phyloP scores from a whole-genome alignment of 1,140 invertebrate species.

The Macrobrachium rosenbergii region DNA sequence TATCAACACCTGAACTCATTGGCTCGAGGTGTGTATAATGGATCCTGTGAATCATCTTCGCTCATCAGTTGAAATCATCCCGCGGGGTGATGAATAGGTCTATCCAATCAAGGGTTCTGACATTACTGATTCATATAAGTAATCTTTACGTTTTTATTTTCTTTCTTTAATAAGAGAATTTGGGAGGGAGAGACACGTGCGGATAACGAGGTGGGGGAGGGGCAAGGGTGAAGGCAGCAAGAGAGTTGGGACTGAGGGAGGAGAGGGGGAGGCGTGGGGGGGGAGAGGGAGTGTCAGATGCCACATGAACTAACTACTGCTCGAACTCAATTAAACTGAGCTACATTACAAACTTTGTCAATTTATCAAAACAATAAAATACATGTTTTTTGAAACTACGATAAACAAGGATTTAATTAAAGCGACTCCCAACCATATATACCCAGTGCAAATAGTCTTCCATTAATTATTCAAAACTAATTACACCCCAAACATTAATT shows the following conservation, averaged over 20 bases:
- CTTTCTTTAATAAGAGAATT: conserved; percentile 44
- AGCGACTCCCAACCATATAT: neutral
- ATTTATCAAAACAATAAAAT: conserved; percentile 39
- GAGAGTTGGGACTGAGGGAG: neutral
- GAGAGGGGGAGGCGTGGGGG: neutral
- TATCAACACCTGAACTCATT: too few species aligned
- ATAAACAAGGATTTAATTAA: conserved; percentile 49
- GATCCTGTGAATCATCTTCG: too few species aligned
- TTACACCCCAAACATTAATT: conserved; percentile 56
- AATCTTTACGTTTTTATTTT: conserved; percentile 21
- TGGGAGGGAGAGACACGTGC: neutral
- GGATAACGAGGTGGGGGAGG: neutral
- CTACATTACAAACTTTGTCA: conserved; percentile 44
- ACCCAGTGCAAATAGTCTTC: conserved; percentile 10
- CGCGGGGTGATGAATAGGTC: too few species aligned
- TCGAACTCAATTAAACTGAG: conserved; percentile 44
- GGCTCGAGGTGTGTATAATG: too few species aligned
- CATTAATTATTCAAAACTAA: conserved; percentile 46
- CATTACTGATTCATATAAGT: too few species aligned
- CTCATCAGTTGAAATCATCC: too few species aligned
- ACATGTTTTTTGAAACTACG: conserved; percentile 36
- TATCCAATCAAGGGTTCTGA: too few species aligned
- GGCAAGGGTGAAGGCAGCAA: too few species aligned
- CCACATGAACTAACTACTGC: conserved; percentile 21
- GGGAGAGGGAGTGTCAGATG: neutral